Evolutionary conservation across 2,113 vertebrate genomes (phyloP), one percentile per base, ranked within the genome.

Genomic region (Otocyon megalotis): DNA sequence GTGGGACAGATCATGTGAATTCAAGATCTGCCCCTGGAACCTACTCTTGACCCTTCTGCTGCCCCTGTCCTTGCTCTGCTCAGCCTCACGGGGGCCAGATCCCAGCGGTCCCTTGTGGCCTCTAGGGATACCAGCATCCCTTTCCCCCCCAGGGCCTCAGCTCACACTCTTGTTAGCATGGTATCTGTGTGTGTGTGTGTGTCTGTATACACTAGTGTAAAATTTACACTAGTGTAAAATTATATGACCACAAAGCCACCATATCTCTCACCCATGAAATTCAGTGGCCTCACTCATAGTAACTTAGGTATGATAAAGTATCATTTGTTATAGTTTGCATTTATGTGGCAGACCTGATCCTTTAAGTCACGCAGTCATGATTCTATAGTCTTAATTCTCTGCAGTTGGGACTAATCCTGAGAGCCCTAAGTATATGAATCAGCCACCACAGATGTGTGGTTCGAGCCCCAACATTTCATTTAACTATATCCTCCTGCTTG

Each of bases 71-170:
- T 54, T 14, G 5, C 1, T 15, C 13, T 17, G 43, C 82, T 19
- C 60, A 17, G 48, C 13, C 0, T 30, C 81, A 2, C 4, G 0
- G 13, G 13, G 13, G 56, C 56, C 79, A 62, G 10, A 69, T 14
- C 20, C 20, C 1, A 0, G 1, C 0, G 0, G 37, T 12, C 50
- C 0, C 0, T 2, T 9, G 2, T 2, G 13, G 58, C n/a, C 2
- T 48, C 85, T 60, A 2, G 69, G 26, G 32, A 48, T 8, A 0
- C 50, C 10, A 1, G 43, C 3, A 0, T 14, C 67, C 50, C 22
- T 14, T 7, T 9, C 37, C 43, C 17, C 15, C 50, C 28, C 10
- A 1, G 3, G 15, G 43, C 37, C 50, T 32, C 65, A 16, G 56
- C 69, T 69, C 30, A 10, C 8, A 11, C 26, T n/a, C 58, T 9